Base-by-base conservation (phyloP, 2,113 vertebrate species). In the Mustela lutreola region DNA sequence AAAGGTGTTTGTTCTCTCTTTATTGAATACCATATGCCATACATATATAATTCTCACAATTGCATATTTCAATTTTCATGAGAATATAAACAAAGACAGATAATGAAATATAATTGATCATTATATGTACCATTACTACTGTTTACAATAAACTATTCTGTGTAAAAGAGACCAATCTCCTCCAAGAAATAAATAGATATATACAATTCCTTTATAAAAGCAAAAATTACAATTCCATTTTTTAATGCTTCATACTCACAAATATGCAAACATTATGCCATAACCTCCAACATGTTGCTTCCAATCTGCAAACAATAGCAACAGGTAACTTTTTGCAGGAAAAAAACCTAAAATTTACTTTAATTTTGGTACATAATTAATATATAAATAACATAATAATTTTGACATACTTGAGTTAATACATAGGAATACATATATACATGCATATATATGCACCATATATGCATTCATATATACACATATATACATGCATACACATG, bases 21-120 rank as follows among this genome's bases (percentile, higher is more conserved):
- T 92, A 82, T 67, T 97, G 97, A 96, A 93, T 80, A 48, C 0
- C 50, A 0, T 45, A n/a, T 26, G 15, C 45, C 10, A 65, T 70
- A 39, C 42, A 31, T 28, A 86, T 10, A 88, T 7, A 85, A 50
- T 87, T 73, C 53, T 79, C 21, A 62, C 50, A 16, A 93, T 70
- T 82, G 19, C n/a, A 7, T 94, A 56, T 60, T 96, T 97, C 82
- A 94, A 39, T 94, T 97, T 97, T 97, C 62, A 94, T 94, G 65
- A 95, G 39, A 94, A 93, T 91, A 33, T 95, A 96, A 91, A 80
- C 63, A 95, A 76, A 91, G 18, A 87, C 1, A 14, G 31, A 86
- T 85, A 89, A 85, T 95, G n/a, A 79, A 97, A 89, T 97, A 56
- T 85, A 95, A 94, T 92, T 92, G 36, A 92, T 73, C 28, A 76